Conservation (phyloP, 2,113 vertebrate species). For the Calypte anna region DNA sequence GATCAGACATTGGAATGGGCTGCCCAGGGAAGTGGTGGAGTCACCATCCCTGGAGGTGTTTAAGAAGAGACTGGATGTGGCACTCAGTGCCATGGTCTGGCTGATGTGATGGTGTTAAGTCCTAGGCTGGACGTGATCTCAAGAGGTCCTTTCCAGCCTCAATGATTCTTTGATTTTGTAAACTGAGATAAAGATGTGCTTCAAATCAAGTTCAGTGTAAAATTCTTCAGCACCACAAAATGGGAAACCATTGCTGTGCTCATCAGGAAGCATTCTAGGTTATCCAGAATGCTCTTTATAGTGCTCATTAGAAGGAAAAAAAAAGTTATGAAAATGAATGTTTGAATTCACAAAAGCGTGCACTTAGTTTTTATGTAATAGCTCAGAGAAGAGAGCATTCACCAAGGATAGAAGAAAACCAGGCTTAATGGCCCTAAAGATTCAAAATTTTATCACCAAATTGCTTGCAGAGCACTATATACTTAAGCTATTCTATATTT, state of each 20-base stretch:
- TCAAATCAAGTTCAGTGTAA: background rate
- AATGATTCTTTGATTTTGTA: background rate
- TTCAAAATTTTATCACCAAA: constrained; percentile 1
- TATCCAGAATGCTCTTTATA: background rate
- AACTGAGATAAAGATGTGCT: background rate
- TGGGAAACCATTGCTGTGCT: background rate
- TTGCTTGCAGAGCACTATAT: background rate
- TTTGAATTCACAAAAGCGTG: constrained; percentile 38
- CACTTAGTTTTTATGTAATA: constrained; percentile 9
- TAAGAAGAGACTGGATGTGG: no score
- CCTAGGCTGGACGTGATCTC: no score
- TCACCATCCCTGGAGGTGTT: no score
- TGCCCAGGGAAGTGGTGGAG: no score
- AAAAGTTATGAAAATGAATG: background rate
- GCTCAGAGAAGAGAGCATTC: background rate
- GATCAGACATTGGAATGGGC: no score
- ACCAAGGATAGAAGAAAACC: background rate
- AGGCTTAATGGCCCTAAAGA: constrained; percentile 14
- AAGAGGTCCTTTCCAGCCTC: no score
- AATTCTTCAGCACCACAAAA: constrained; percentile 8
- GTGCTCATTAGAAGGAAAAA: background rate
- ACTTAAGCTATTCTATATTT: background rate
- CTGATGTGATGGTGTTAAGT: no score
- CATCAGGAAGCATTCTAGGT: no score
- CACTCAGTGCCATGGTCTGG: no score